These are phyloP conservation scores for Agrotis exclamationis DNA, from an alignment of 2,888 invertebrate genomes.

Conservation along the genomic window DNA sequence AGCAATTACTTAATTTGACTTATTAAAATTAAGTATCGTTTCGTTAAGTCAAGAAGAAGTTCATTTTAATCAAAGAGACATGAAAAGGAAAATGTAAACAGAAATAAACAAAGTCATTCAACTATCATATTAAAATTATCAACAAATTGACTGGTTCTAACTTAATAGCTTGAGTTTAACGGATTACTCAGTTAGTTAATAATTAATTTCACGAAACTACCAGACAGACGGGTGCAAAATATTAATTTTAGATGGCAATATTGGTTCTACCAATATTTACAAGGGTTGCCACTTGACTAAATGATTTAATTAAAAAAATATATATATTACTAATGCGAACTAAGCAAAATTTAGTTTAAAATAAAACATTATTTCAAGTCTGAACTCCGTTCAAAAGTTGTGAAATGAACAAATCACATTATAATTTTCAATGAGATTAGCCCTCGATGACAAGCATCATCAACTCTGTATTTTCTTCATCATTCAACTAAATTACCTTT, in stretches of 20 bases:
- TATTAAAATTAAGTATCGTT: not conserved
- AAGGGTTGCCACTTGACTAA: conserved; percentile 43
- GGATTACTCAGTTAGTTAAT: conserved; percentile 69
- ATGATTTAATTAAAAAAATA: not conserved
- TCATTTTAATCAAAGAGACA: not conserved
- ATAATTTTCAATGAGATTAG: too few species aligned
- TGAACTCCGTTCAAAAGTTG: too few species aligned
- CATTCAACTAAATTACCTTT: conserved; percentile 9
- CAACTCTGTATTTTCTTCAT: not conserved
- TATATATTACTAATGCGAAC: too few species aligned
- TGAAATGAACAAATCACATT: too few species aligned
- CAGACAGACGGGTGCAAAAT: conserved; percentile 69
- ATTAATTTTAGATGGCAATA: conserved; percentile 72
- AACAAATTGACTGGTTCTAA: conserved; percentile 47
- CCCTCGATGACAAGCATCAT: not conserved
- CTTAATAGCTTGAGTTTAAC: conserved; percentile 63
- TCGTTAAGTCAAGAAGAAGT: not conserved
- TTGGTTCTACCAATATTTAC: conserved; percentile 66
- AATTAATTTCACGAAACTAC: conserved; percentile 71
- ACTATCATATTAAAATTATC: conserved; percentile 33
- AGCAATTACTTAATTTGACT: not conserved
- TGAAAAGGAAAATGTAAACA: conserved; percentile 4
- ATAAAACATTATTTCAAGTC: too few species aligned
- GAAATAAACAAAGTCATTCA: conserved; percentile 8
- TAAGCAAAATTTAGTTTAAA: too few species aligned